These are phyloP conservation scores for Anneissia japonica DNA, from an alignment of 35 echinoderm and acorn worm genomes.

Conservation along the genomic window DNA sequence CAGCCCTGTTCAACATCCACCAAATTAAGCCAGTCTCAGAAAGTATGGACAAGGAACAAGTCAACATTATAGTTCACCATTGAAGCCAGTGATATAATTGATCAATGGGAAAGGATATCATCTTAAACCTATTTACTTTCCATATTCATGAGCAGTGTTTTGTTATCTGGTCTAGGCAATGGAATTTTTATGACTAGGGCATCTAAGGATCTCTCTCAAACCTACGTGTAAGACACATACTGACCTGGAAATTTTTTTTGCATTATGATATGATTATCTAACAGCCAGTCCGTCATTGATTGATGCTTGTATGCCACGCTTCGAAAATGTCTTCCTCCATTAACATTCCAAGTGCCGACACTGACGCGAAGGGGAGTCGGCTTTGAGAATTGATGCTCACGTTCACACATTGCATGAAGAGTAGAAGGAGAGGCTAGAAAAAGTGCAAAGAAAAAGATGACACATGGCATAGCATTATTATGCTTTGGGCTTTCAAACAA, in stretches of 20 bases:
- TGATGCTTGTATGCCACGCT: conserved; percentile 80
- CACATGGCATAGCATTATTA: no score
- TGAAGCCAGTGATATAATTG: no score
- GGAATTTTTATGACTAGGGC: no score
- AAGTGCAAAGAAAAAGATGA: conserved; percentile 27
- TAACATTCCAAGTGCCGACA: conserved; percentile 85
- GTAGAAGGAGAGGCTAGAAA: conserved; percentile 67
- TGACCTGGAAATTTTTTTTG: conserved; percentile 57
- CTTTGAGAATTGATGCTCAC: conserved; percentile 65
- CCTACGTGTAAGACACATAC: neutral
- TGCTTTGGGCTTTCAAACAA: no score
- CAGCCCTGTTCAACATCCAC: no score
- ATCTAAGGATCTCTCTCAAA: no score
- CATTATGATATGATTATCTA: conserved; percentile 66
- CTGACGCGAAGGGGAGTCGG: conserved; percentile 41
- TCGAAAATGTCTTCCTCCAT: conserved; percentile 75
- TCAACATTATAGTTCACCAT: no score
- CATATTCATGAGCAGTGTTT: neutral
- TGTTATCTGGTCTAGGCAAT: no score
- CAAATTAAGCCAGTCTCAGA: no score
- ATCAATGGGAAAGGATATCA: no score
- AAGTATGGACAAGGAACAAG: no score
- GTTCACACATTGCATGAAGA: conserved; percentile 48
- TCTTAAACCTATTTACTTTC: no score
- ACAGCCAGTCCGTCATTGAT: conserved; percentile 79